Evolutionary conservation across 2,797 vertebrate species (phyloP).

Genomic region (Acrocephalus scirpaceus): DNA sequence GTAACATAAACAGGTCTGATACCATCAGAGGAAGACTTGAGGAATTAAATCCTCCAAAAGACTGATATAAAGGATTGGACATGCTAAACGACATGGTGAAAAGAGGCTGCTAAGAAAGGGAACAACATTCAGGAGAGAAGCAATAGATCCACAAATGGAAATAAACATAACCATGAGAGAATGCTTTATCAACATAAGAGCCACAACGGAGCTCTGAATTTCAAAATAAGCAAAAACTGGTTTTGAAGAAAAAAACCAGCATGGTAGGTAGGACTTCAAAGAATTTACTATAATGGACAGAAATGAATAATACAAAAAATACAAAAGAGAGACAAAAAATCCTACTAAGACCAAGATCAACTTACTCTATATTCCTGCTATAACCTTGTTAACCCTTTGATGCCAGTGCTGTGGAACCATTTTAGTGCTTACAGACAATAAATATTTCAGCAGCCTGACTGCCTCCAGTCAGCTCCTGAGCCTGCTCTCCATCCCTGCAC

Average conservation of each 20-base stretch:
- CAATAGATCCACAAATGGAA: slow-evolving; percentile 8
- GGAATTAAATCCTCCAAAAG: slow-evolving; percentile 53
- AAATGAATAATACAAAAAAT: slow-evolving; percentile 44
- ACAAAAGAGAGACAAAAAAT: slow-evolving; percentile 39
- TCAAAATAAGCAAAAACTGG: slow-evolving; percentile 45
- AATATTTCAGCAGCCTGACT: background rate
- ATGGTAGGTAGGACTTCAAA: slow-evolving; percentile 53
- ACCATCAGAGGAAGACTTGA: slow-evolving; percentile 44
- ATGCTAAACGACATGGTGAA: slow-evolving; percentile 42
- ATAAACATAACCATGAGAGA: slow-evolving; percentile 49
- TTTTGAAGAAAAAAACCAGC: slow-evolving; percentile 4
- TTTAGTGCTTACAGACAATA: background rate
- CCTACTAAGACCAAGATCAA: background rate
- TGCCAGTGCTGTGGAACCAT: background rate
- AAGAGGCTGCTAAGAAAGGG: background rate
- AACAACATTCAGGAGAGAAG: background rate
- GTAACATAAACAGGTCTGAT: slow-evolving; percentile 57
- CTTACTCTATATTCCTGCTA: background rate
- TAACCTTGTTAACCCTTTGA: background rate
- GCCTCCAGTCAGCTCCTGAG: background rate
- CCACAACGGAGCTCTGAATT: slow-evolving; percentile 48
- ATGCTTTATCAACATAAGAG: slow-evolving; percentile 35
- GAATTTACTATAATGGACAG: slow-evolving; percentile 20
- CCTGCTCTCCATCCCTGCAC: background rate
- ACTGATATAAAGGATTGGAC: slow-evolving; percentile 57